Conservation (phyloP, 2,888 invertebrate species). For the Crematogaster levior region DNA sequence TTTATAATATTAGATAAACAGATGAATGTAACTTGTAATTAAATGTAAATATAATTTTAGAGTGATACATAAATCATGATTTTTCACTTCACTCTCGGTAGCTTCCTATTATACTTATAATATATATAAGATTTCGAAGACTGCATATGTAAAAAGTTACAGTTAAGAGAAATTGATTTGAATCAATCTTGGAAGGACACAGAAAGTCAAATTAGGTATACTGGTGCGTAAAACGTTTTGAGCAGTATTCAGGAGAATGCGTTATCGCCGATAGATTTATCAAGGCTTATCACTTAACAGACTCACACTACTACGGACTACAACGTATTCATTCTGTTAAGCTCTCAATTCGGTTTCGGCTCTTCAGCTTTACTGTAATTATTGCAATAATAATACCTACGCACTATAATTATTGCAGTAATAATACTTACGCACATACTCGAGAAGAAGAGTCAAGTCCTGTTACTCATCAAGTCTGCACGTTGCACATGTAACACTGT, state of each 20-base stretch:
- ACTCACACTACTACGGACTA: neutral
- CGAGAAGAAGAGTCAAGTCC: neutral
- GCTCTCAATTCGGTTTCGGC: neutral
- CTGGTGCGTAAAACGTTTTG: conserved; percentile 28
- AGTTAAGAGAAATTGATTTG: neutral
- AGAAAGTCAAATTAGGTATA: neutral
- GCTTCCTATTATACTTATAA: no score
- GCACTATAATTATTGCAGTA: neutral
- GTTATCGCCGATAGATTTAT: conserved; percentile 31
- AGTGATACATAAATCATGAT: neutral
- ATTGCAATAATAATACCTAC: no score
- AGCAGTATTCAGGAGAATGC: conserved; percentile 62
- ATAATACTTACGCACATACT: neutral
- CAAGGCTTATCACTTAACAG: conserved; percentile 11
- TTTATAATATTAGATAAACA: neutral
- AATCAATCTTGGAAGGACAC: neutral
- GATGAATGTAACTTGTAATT: neutral
- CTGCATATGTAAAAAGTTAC: conserved; percentile 6
- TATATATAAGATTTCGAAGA: neutral
- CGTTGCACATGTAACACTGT: neutral
- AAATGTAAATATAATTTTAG: conserved; percentile 1
- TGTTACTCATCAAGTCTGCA: neutral
- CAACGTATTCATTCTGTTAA: neutral
- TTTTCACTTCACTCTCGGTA: neutral
- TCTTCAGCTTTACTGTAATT: no score